phyloP scores from a whole-genome alignment of 2,888 invertebrate species.

The Coenonympha glycerion region DNA sequence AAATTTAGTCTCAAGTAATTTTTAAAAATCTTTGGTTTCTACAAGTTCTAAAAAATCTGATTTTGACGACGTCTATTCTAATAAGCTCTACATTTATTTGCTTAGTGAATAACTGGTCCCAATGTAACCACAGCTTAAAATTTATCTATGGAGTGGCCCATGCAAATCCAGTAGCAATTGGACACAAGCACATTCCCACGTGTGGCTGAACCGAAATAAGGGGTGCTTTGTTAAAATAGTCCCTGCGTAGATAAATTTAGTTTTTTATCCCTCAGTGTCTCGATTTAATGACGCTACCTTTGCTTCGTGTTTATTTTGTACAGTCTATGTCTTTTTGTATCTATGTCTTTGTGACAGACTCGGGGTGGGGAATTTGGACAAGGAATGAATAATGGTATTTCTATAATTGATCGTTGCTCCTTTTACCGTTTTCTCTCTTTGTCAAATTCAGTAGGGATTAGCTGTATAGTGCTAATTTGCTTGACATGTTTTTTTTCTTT shows the following conservation, averaged over 20 bases:
- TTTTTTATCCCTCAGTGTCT: slow-evolving; percentile 38
- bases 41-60: no score
- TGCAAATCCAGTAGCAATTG: slow-evolving; percentile 13
- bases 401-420: slow-evolving; percentile 45
- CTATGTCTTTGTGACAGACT: slow-evolving; percentile 50
- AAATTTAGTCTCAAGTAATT: no score
- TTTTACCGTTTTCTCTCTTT: slow-evolving; percentile 42
- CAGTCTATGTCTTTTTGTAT: no score
- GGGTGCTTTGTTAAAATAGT: slow-evolving; percentile 16
- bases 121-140: slow-evolving; percentile 2
- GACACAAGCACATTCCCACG: slow-evolving; percentile 18
- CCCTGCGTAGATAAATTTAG: slow-evolving; percentile 14
- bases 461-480: slow-evolving; percentile 40
- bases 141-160: background rate
- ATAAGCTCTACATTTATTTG: background rate
- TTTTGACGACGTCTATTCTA: no score
- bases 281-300: slow-evolving; percentile 60
- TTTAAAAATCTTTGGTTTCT: no score
- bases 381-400: slow-evolving; percentile 54
- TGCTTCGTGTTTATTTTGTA: slow-evolving; percentile 61
- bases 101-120: background rate
- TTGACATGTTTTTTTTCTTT: slow-evolving; percentile 37
- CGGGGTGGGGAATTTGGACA: slow-evolving; percentile 65
- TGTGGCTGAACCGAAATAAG: background rate
- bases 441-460: slow-evolving; percentile 6